Percentiles rank a stretch among this genome's conserved stretches.
These are phyloP conservation scores for Neolamprologus sp. DNA, from an alignment of 2,113 vertebrate species.

Conservation along the genomic window DNA sequence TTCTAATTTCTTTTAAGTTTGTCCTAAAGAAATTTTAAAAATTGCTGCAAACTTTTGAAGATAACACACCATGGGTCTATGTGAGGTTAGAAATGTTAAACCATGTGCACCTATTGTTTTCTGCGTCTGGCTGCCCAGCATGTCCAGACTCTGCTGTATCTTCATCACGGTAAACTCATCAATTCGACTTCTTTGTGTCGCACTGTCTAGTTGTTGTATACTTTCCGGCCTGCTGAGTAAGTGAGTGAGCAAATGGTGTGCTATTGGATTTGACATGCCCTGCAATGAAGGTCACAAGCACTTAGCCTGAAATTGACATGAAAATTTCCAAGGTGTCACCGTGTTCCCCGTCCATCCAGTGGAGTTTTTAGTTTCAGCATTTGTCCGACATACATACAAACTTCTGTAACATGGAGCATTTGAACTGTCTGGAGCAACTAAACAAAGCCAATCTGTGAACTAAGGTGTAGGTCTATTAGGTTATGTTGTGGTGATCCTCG, in stretches of 20 bases:
- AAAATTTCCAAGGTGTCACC: background rate
- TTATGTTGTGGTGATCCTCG: background rate
- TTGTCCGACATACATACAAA: background rate
- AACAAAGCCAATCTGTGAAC: rapidly evolving
- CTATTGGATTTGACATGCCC: background rate
- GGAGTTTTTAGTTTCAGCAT: background rate
- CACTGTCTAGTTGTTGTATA: background rate
- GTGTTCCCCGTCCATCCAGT: background rate
- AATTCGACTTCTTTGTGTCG: background rate
- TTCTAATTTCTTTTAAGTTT: background rate
- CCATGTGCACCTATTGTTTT: background rate
- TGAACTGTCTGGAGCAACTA: background rate
- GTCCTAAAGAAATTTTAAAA: background rate
- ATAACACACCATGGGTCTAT: background rate
- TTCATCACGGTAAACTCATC: rapidly evolving
- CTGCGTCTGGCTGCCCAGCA: background rate
- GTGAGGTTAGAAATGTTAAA: background rate
- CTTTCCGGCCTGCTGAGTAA: rapidly evolving
- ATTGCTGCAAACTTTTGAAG: background rate
- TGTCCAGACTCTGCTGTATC: background rate
- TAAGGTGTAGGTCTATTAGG: no score
- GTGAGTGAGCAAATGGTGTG: background rate
- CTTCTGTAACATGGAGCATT: background rate
- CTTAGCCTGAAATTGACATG: background rate
- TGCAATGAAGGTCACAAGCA: background rate